Conservation (phyloP, 2,888 invertebrate genomes). For the Netelia inedita region DNA sequence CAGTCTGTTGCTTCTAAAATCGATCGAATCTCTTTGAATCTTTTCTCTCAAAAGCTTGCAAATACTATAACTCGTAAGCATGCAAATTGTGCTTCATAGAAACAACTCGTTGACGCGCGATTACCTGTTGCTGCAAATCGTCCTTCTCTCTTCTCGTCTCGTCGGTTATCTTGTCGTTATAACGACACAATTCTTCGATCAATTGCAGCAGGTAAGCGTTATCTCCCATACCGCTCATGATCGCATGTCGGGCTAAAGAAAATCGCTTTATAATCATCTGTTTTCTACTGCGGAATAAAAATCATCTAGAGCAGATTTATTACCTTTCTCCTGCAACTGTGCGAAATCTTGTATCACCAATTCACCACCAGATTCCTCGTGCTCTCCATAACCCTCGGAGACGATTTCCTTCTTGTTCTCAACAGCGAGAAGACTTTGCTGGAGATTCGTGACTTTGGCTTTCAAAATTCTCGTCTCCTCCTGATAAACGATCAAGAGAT, state of each 20-base stretch:
- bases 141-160: constrained; percentile 89
- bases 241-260: constrained; percentile 84
- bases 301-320: constrained; percentile 10
- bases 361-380: constrained; percentile 76
- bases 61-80: constrained; percentile 64
- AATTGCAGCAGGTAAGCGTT: constrained; percentile 86
- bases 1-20: constrained; percentile 61
- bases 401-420: constrained; percentile 86
- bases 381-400: constrained; percentile 87
- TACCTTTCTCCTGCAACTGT: constrained; percentile 83
- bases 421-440: constrained; percentile 84
- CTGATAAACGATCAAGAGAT: constrained; percentile 85
- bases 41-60: constrained; percentile 51
- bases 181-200: constrained; percentile 88
- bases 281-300: neutral
- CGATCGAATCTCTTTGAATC: constrained; percentile 56
- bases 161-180: constrained; percentile 88
- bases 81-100: constrained; percentile 66
- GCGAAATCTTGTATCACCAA: constrained; percentile 79
- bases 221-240: constrained; percentile 85
- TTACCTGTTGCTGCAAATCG: constrained; percentile 91
- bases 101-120: neutral
- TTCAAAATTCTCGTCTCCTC: constrained; percentile 86
- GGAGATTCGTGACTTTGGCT: constrained; percentile 87
- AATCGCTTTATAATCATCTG: constrained; percentile 1